Evolutionary conservation across 2,888 invertebrate species (phyloP).

Genomic region (Flabesymbios commensalis): DNA sequence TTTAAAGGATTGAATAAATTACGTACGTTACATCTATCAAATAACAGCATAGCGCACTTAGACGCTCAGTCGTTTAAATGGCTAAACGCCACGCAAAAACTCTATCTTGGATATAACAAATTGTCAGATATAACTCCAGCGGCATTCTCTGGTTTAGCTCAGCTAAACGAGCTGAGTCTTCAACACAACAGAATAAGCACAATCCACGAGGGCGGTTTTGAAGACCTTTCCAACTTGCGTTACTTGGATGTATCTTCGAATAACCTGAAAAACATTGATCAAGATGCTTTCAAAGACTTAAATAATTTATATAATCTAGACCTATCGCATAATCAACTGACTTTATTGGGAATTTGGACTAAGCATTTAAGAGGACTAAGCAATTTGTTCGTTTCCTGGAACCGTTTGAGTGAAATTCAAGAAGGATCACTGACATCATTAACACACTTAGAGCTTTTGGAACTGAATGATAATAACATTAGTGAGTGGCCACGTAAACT

Average conservation of each 20-base stretch:
- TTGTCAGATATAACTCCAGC: constrained; percentile 2
- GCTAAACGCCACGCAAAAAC: constrained; percentile 6
- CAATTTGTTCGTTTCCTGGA: neutral
- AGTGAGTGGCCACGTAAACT: neutral
- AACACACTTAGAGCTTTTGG: neutral
- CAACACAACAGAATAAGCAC: constrained; percentile 21
- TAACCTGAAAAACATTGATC: constrained; percentile 7
- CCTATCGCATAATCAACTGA: constrained; percentile 17
- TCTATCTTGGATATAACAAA: constrained; percentile 27
- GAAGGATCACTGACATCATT: no score
- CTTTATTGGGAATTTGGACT: no score
- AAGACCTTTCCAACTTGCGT: neutral
- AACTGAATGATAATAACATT: neutral
- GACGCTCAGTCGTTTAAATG: constrained; percentile 11
- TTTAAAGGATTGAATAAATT: constrained; percentile 14
- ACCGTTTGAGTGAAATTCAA: no score
- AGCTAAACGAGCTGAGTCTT: constrained; percentile 21
- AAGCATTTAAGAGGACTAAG: neutral
- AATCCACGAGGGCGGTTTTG: constrained; percentile 12
- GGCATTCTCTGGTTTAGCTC: constrained; percentile 14
- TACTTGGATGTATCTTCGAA: constrained; percentile 23
- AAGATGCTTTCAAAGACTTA: constrained; percentile 13
- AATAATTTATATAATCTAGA: constrained; percentile 10
- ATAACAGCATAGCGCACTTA: constrained; percentile 17
- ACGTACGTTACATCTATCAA: constrained; percentile 13